Evolutionary conservation across 2,797 vertebrate genomes (phyloP).

Genomic region (Eulemur albifrons): DNA sequence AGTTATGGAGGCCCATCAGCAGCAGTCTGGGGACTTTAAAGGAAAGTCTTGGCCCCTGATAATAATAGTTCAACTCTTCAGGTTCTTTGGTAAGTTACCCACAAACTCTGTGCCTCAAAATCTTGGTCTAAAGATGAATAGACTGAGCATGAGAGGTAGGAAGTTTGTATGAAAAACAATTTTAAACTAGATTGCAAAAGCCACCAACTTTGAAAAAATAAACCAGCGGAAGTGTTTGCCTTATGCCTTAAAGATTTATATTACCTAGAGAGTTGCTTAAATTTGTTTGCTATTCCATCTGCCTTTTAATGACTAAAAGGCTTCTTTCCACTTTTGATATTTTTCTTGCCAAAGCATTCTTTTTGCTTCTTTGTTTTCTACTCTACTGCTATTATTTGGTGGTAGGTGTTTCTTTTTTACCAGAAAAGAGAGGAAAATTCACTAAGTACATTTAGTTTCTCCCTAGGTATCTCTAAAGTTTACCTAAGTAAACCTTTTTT

Average conservation of each 20-base stretch:
- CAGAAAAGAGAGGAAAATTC: neutral
- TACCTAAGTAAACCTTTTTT: neutral
- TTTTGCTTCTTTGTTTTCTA: neutral
- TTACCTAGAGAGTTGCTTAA: neutral
- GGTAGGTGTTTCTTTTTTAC: neutral
- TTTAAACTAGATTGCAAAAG: neutral
- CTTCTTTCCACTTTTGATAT: neutral
- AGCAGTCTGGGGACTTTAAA: neutral
- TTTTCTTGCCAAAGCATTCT: neutral
- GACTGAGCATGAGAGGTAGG: neutral
- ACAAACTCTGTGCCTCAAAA: neutral
- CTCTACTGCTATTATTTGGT: neutral
- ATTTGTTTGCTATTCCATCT: neutral
- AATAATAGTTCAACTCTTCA: neutral
- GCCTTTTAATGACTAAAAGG: neutral
- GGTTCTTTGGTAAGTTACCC: neutral
- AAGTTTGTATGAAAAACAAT: neutral
- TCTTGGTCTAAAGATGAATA: neutral
- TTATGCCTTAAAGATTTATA: neutral
- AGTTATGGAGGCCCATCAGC: neutral
- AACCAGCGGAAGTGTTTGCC: neutral
- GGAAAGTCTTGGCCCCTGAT: no score
- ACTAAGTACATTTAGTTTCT: neutral
- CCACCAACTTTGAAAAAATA: neutral
- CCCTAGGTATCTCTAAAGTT: neutral